Conservation (phyloP, 1,140 invertebrate species). For the Popillia japonica region DNA sequence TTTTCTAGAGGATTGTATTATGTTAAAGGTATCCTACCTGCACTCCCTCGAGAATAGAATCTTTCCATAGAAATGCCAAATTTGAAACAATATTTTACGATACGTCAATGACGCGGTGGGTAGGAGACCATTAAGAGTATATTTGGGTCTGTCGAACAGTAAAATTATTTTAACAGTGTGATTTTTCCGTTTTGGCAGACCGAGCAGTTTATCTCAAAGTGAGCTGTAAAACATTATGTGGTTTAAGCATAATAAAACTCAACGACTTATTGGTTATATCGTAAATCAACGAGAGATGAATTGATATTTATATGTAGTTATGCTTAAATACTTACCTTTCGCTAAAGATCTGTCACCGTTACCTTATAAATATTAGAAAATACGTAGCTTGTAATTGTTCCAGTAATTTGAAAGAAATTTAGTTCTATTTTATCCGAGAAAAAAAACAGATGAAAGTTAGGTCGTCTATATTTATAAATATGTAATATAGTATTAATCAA, state of each 20-base stretch:
- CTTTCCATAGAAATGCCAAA: conserved; percentile 20
- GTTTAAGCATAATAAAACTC: conserved; percentile 23
- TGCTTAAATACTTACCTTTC: too few relatives aligned
- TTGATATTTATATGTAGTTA: background rate
- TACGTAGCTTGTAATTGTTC: too few relatives aligned
- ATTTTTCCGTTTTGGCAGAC: conserved; percentile 19
- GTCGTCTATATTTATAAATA: too few relatives aligned
- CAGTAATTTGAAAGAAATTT: too few relatives aligned
- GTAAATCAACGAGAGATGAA: background rate
- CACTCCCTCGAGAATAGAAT: background rate
- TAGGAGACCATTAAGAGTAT: conserved; percentile 2
- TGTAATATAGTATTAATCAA: too few relatives aligned
- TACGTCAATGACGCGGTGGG: background rate
- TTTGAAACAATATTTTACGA: conserved; percentile 36
- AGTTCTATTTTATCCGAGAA: too few relatives aligned
- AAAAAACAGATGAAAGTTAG: too few relatives aligned
- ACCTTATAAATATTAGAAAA: too few relatives aligned
- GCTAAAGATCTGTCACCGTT: too few relatives aligned
- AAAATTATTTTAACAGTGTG: background rate
- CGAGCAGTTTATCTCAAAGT: background rate
- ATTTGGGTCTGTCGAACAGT: conserved; percentile 30
- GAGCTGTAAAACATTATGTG: conserved; percentile 36
- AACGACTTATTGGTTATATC: background rate
- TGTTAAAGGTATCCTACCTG: conserved; percentile 17
- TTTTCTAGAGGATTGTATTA: conserved; percentile 27